Base-by-base conservation (phyloP, 2,113 vertebrate genomes). In the Gopherus evgoodei region DNA sequence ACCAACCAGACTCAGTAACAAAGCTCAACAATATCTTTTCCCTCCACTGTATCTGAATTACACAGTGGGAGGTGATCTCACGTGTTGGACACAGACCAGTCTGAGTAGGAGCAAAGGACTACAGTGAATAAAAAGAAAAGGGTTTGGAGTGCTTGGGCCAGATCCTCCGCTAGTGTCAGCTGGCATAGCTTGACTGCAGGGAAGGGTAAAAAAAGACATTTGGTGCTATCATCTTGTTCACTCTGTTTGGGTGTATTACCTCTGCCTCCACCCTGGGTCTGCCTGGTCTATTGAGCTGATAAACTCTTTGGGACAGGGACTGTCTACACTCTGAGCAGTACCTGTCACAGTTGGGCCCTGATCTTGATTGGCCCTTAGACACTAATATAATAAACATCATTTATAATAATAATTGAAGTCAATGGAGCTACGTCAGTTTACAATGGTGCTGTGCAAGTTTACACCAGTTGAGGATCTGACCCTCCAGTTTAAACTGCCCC, bases 41-140 rank as follows among this genome's bases (percentile, higher is more conserved):
- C 57, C 27, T 8, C 2, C 31, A 35, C 31, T 5, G 7, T 65
- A 19, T 65, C 7, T 65, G 31, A 19, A 65, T 35, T 65, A 72
- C 65, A 35, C 17, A 8, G 2, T 5, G n/a, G 8, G 35, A 72
- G 35, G 8, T 22, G 35, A 22, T 16, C 8, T 72, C n/a, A 5
- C 4, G 31, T 17, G 35, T 62, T 62, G 65, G n/a, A 21, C 65
- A 38, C 35, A 72, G 62, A n/a, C 14, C 62, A 19, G 16, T 69
- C 62, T 62, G 59, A 35, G 35, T 8, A n/a, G 62, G 62, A 5
- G 35, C 31, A n/a, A 69, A 69, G 62, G 35, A n/a, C 35, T 35
- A n/a, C 6, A 19, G 35, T 21, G 2, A 1, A 50, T n/a, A 1
- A 65, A n/a, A 2, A 31, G 24, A n/a, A n/a, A 5, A 1, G 29